Conservation (phyloP, 2,888 invertebrate species). For the Drosophila pegasa region DNA sequence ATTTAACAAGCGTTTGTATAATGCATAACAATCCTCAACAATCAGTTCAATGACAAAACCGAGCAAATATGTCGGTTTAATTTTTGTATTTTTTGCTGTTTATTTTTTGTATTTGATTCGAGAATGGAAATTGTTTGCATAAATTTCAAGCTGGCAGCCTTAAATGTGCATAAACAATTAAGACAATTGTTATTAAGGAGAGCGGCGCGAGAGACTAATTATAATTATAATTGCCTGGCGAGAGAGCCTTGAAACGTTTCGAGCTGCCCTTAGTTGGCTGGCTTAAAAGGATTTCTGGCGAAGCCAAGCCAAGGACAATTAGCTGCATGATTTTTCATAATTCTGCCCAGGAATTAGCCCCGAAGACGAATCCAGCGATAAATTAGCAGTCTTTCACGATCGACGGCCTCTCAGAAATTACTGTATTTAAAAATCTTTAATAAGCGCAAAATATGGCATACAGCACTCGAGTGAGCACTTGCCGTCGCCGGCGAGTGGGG, state of each 20-base stretch:
- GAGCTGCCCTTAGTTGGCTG: constrained; percentile 20
- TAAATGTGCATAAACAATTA: constrained; percentile 77
- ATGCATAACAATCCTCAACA: constrained; percentile 47
- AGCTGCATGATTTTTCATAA: constrained; percentile 73
- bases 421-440: constrained; percentile 79
- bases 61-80: constrained; percentile 54
- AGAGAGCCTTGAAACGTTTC: constrained; percentile 12
- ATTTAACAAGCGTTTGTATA: constrained; percentile 41
- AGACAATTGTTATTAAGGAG: constrained; percentile 41
- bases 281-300: constrained; percentile 71
- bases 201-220: constrained; percentile 24
- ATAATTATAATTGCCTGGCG: constrained; percentile 44
- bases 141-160: constrained; percentile 58
- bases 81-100: constrained; percentile 26
- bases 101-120: constrained; percentile 19
- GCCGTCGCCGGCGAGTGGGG: constrained; percentile 25
- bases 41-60: constrained; percentile 74
- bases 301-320: constrained; percentile 57
- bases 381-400: constrained; percentile 64
- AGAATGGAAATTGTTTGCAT: constrained; percentile 63
- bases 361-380: constrained; percentile 62
- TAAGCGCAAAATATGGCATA: constrained; percentile 72
- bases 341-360: constrained; percentile 59
- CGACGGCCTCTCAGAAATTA: constrained; percentile 55
- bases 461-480: constrained; percentile 36